Evolutionary conservation across 2,888 invertebrate genomes (phyloP).

Genomic region (Deroplatys truncata): DNA sequence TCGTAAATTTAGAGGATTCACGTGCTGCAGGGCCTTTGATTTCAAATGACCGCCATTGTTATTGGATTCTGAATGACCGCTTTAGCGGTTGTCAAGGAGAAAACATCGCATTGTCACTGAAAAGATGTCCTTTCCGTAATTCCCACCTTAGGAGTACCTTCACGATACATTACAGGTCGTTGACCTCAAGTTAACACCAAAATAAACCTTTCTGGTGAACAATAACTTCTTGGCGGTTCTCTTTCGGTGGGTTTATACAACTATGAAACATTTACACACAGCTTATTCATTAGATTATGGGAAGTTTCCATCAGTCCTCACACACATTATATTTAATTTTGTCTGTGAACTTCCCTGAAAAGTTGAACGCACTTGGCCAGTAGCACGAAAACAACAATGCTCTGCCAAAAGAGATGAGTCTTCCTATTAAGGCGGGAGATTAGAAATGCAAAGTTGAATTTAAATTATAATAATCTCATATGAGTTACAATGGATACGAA

Average conservation of each 20-base stretch:
- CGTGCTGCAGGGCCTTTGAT: neutral
- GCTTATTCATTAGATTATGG: too few species aligned
- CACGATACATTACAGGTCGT: neutral
- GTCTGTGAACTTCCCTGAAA: too few species aligned
- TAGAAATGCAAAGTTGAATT: too few species aligned
- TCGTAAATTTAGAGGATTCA: neutral
- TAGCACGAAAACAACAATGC: too few species aligned
- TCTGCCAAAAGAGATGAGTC: too few species aligned
- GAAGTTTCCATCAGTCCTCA: too few species aligned
- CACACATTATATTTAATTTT: too few species aligned
- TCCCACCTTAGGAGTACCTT: neutral
- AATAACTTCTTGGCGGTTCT: neutral
- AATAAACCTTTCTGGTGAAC: neutral
- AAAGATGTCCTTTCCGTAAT: neutral
- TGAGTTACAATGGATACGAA: too few species aligned
- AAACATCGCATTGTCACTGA: neutral
- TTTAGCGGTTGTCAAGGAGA: neutral
- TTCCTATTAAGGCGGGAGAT: too few species aligned
- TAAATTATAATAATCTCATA: too few species aligned
- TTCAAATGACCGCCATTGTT: neutral
- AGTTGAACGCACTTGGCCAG: too few species aligned
- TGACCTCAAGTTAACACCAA: neutral
- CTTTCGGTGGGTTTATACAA: neutral
- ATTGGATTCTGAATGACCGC: neutral
- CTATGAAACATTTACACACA: too few species aligned